These are phyloP conservation scores for Elysia crispata DNA, from an alignment of 2,888 invertebrate genomes.

Conservation along the genomic window DNA sequence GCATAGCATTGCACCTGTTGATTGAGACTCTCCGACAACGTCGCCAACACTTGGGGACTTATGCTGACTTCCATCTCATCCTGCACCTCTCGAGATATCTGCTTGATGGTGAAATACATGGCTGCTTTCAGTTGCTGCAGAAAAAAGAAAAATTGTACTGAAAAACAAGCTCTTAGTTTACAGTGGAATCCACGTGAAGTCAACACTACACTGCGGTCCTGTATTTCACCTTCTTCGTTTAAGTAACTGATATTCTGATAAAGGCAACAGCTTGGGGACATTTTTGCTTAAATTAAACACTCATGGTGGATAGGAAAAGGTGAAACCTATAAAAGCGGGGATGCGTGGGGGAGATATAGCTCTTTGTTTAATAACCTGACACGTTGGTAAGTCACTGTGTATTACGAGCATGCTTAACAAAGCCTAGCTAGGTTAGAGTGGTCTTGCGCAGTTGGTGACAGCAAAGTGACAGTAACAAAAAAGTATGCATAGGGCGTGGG, in stretches of 20 bases:
- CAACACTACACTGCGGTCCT: neutral
- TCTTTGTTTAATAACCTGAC: too few species aligned
- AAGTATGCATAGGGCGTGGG: too few species aligned
- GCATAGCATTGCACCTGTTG: conserved; percentile 81
- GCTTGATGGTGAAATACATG: conserved; percentile 80
- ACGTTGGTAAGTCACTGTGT: too few species aligned
- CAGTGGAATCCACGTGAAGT: too few species aligned
- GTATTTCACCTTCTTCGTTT: neutral
- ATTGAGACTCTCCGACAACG: conserved; percentile 82
- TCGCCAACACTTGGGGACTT: conserved; percentile 81
- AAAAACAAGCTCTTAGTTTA: neutral
- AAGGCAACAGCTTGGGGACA: too few species aligned
- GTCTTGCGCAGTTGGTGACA: too few species aligned
- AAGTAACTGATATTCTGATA: too few species aligned
- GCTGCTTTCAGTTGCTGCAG: conserved; percentile 82
- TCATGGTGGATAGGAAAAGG: neutral
- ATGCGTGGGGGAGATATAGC: too few species aligned
- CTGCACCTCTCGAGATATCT: conserved; percentile 80
- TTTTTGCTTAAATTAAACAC: neutral
- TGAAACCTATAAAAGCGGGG: too few species aligned
- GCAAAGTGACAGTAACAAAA: too few species aligned
- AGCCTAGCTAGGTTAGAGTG: too few species aligned
- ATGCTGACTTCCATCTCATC: conserved; percentile 70
- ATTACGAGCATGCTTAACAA: too few species aligned
- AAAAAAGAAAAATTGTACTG: conserved; percentile 40